Percentiles rank a stretch among this genome's conserved stretches.
Conservation (phyloP, 2,797 vertebrate genomes). For the Etheostoma nigrum region DNA sequence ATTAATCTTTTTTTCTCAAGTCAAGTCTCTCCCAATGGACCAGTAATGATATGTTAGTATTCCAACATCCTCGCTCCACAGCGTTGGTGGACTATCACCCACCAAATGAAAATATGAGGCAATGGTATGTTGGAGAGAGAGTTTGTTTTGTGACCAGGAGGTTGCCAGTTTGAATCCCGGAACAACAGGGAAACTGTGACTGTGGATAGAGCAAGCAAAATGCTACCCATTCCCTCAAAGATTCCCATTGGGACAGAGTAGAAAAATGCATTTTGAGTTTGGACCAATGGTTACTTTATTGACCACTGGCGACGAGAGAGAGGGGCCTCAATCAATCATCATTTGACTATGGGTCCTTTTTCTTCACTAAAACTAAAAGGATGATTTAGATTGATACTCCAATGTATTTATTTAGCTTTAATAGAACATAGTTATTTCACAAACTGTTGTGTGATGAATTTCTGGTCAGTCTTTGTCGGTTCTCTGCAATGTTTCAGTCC, state of each 20-base stretch:
- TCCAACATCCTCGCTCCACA: slow-evolving; percentile 62
- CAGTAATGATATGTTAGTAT: slow-evolving; percentile 77
- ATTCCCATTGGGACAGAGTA: slow-evolving; percentile 5
- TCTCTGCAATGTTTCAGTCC: neutral
- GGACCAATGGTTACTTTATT: slow-evolving; percentile 21
- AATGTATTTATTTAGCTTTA: neutral
- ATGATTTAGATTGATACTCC: neutral
- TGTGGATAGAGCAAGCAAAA: neutral
- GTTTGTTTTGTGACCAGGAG: slow-evolving; percentile 27
- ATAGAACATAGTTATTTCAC: neutral
- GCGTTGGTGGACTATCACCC: slow-evolving; percentile 69
- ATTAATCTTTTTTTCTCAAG: slow-evolving; percentile 69
- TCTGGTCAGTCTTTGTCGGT: neutral
- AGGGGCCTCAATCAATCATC: slow-evolving; percentile 9
- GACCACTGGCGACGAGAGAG: slow-evolving; percentile 11
- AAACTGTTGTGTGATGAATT: neutral
- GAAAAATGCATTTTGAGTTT: slow-evolving; percentile 21
- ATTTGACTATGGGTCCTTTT: neutral
- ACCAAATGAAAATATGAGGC: slow-evolving; percentile 73
- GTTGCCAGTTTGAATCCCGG: slow-evolving; percentile 57
- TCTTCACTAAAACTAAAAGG: neutral
- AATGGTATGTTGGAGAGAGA: slow-evolving; percentile 43
- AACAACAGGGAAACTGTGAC: slow-evolving; percentile 36
- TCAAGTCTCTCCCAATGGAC: slow-evolving; percentile 66
- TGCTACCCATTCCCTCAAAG: slow-evolving; percentile 4